Base-by-base conservation (phyloP, 2,888 invertebrate genomes). In the Phymatocera aterrima region DNA sequence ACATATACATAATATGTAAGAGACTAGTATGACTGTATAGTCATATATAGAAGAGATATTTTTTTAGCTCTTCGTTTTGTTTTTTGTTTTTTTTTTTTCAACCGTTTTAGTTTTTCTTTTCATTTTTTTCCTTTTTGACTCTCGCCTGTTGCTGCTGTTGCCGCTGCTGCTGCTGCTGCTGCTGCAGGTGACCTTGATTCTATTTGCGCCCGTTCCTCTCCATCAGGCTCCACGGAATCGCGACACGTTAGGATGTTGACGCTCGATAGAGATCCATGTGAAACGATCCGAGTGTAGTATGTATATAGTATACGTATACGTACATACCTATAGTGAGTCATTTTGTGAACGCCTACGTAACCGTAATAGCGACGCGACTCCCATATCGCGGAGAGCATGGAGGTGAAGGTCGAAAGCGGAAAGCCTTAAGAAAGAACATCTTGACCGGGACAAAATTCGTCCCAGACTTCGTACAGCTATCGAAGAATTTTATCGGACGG, bases 341-440 rank as follows among this genome's bases (percentile, higher is more conserved):
- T 57, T 75, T 60, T 18, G 43, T 6, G 57, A 15, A 75, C 75
- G 75, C 75, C 75, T 51, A 75, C 75, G 75, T 75, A 57, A 75
- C 75, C 57, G 34, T 57, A 60, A 75, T 74, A 74, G 21, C 72
- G 72, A 46, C 28, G 51, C 48, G 46, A 68, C 28, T 51, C 31
- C 57, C 12, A n/a, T 40, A 46, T 28, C 3, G 28, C 40, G 4
- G 70, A 24, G 4, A 31, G n/a, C 3, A 46, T 12, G 10, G 75
- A 75, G 75, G 75, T 75, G 75, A 75, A 75, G 75, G 75, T 57
- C 75, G 60, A 31, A 43, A 43, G n/a, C n/a, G 57, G 40, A 51
- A n/a, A 51, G 51, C 6, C 37, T 37, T 21, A 64, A 64, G 37
- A 64, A 64, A 64, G 37, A 37, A 64, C n/a, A 37, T 28, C 57